Evolutionary conservation across 2,888 invertebrate genomes (phyloP), one percentile per base, ranked within the genome.

Genomic region (Athalia cordata): DNA sequence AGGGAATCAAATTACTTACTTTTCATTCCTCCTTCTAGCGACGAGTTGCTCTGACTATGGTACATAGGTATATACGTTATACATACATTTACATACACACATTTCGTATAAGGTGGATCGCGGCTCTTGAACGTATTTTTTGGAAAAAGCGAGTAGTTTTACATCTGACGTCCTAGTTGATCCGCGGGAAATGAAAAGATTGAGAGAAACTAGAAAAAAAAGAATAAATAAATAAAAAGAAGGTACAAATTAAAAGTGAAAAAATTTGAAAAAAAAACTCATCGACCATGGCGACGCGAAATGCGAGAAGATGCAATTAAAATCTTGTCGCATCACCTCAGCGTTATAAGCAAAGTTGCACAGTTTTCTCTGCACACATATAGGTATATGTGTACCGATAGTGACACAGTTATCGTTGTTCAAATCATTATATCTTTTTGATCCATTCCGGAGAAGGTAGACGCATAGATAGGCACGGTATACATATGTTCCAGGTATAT

Each of bases 131-230:
- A 29, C 66, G 47, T 8, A 49, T 15, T 15, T 55, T 29, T n/a
- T 15, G 45, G 43, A n/a, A 68, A 68, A 68, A 52, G 9, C 68
- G 43, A 55, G 68, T 68, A 55, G 68, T 68, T 68, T 68, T 29
- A 29, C 55, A 68, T 68, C 55, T 11, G 29, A n/a, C 55, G 64
- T 64, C 43, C 64, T 29, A 11, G 68, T 55, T 15, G 55, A 55
- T 52, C 55, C 43, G 43, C 43, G 43, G 55, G 68, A 50, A 68
- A 68, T 68, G 55, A 43, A 68, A 68, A 55, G 29, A 29, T 29
- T 29, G 0, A 2, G 29, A 29, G 29, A 29, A 29, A 29, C 29
- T 29, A 29, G 2, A 29, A 29, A 29, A 29, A 29, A 29, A 29
- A 29, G n/a, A n/a, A n/a, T n/a, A n/a, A 29, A 29, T 29, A 2